Base-by-base conservation (phyloP, 2,888 invertebrate genomes). In the Acleris literana region DNA sequence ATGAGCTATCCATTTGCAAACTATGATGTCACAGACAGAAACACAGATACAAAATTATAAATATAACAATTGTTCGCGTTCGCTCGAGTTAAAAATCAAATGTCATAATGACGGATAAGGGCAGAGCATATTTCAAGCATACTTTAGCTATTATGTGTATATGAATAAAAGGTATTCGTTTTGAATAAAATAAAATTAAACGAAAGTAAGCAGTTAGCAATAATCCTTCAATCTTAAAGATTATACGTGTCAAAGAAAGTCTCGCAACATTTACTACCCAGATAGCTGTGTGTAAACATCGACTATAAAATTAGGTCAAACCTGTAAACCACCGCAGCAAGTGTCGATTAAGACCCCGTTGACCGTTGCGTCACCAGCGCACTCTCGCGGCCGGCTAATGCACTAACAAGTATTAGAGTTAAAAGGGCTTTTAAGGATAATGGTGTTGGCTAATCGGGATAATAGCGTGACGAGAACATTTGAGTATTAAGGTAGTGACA, bases 321-420 rank as follows among this genome's bases (percentile, higher is more conserved):
- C 59, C 58, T 59, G 48, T 33, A 49, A 33, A 54, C 39, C 59
- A 43, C 55, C 16, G 44, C 18, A 51, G 61, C 61, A 60, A 56
- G 62, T 61, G 33, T 46, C 69, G 69, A 73, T 75, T 71, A 73
- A 73, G 72, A 70, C 58, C 70, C 56, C 73, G 73, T 74, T 73
- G 73, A 62, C 64, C 43, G 46, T 63, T 70, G 69, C 71, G 62
- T 62, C 66, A 61, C 18, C 22, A 61, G 39, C 44, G 63, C 63
- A 51, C 56, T 52, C 64, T 61, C 43, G 61, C 61, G 66, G 66
- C 56, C 62, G 52, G 22, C 29, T 66, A 62, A 57, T 62, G 61
- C 43, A 61, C 61, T 61, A 62, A 61, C 56, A 61, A 61, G 60
- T 48, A n/a, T 56, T 62, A 48, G 62, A 57, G 66, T 62, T 66